Base-by-base conservation (phyloP, 2,888 invertebrate genomes). In the Cosmorhoe ocellata region DNA sequence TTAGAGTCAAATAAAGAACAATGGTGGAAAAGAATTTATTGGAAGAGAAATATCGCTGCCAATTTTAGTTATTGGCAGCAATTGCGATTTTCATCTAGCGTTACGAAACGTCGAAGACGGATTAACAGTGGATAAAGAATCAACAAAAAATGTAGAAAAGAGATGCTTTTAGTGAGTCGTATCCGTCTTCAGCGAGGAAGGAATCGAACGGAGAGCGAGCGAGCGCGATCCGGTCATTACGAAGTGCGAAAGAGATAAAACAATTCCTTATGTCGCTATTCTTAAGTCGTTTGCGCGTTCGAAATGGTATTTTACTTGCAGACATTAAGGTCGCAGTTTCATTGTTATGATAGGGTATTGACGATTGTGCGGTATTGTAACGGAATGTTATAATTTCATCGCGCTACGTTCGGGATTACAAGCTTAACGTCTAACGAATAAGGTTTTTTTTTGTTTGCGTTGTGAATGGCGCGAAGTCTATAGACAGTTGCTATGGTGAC, bases 401-500 rank as follows among this genome's bases (percentile, higher is more conserved):
- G 76, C 55, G 70, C 59, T 56, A 73, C 68, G 64, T 71, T 76
- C 62, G 65, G 72, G 76, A 81, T 84, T 80, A 74, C 76, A 68
- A 70, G 69, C 78, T 76, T 82, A 71, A 53, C 14, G 39, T 0
- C 1, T 70, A 71, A 67, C 59, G 70, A 70, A 79, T 84, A 87
- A 76, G 81, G 85, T 79, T 70, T 81, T 78, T 76, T 79, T 79
- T 88, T 75, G 82, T 70, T 67, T 70, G 80, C 56, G 59, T 62
- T 50, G 65, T 61, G 63, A 43, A 55, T 65, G 67, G 69, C 74
- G 64, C 73, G 74, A 71, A 74, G 76, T 70, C 22, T 22, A 22
- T 66, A 66, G 79, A 63, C 75, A 81, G 92, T 92, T 86, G 81
- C 91, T 87, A 92, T 92, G 90, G 91, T 84, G 88, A 92, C 92